Evolutionary conservation across 2,888 invertebrate genomes (phyloP), one percentile per base, ranked within the genome.

Genomic region (Zele albiditarsus): DNA sequence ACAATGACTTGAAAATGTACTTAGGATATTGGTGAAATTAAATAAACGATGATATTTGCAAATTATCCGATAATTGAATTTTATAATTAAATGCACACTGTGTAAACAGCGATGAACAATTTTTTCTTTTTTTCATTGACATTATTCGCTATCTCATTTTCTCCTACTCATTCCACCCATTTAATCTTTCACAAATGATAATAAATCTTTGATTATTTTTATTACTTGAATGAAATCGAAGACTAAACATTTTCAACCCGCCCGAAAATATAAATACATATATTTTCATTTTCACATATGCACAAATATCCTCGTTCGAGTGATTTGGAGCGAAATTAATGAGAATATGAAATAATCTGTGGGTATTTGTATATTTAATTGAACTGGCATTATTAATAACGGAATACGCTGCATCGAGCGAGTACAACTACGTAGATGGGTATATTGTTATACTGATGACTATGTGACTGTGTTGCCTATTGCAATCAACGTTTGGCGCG

Each of bases 401-500:
- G 28, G 38, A 42, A 62, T 71, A 46, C 62, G 62, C 27, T n/a
- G 42, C 27, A 57, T 42, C 16, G 14, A n/a, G 20, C 60, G 71
- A 25, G 16, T 69, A 38, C 69, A 63, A 63, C 20, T 53, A 53
- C 8, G 20, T 20, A 53, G 38, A 53, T 20, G 25, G 33, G 46
- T 27, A 46, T 23, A 2, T 28, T 33, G 33, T 69, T 57, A 58
- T 58, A 60, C 38, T 69, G 23, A 60, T 28, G 60, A 46, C 38
- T 70, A 70, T 49, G 38, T 16, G n/a, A n/a, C 33, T 38, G 23
- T 33, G 33, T 33, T 60, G 63, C 60, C 71, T 63, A 71, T 62
- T 46, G 38, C 53, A 71, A 71, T 63, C 63, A 71, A 63, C 63
- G 60, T 53, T 72, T 72, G 46, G 33, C 25, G 46, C 53, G 31